phyloP scores from a whole-genome alignment of 2,113 vertebrate genomes.

The Phoxinus phoxinus region DNA sequence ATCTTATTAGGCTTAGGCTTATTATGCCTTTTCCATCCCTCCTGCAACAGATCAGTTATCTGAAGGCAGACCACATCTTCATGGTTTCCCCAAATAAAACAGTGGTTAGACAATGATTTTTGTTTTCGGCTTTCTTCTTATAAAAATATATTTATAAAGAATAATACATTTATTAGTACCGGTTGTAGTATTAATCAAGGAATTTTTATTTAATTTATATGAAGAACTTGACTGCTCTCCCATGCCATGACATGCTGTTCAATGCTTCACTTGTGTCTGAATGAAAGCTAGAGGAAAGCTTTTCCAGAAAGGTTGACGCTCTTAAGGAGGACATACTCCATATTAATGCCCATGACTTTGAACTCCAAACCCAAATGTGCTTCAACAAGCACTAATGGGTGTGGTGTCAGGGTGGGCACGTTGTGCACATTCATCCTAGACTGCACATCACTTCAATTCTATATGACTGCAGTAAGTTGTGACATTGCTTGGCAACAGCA shows the following conservation, averaged over 20 bases:
- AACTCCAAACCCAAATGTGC: conserved; percentile 1
- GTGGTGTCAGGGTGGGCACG: conserved; percentile 9
- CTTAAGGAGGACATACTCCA: neutral
- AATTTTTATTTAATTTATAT: neutral
- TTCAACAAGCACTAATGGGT: conserved; percentile 15
- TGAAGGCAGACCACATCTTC: neutral
- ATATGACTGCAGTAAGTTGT: neutral
- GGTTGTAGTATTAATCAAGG: neutral
- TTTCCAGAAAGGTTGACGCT: neutral
- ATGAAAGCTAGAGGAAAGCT: neutral
- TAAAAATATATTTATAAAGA: neutral
- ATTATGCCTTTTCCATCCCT: neutral
- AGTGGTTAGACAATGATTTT: too few species aligned
- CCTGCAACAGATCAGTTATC: conserved; percentile 5
- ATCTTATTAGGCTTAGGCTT: conserved; percentile 10
- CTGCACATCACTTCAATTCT: neutral
- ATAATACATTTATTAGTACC: neutral
- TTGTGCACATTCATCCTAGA: conserved; percentile 7
- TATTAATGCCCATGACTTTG: neutral
- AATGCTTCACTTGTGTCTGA: neutral
- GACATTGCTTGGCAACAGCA: neutral
- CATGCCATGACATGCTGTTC: neutral
- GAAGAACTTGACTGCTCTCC: neutral
- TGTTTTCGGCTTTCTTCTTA: too few species aligned
- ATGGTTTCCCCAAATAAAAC: neutral